These are phyloP conservation scores for Carollia perspicillata DNA, from an alignment of 2,113 vertebrate genomes.

Conservation along the genomic window DNA sequence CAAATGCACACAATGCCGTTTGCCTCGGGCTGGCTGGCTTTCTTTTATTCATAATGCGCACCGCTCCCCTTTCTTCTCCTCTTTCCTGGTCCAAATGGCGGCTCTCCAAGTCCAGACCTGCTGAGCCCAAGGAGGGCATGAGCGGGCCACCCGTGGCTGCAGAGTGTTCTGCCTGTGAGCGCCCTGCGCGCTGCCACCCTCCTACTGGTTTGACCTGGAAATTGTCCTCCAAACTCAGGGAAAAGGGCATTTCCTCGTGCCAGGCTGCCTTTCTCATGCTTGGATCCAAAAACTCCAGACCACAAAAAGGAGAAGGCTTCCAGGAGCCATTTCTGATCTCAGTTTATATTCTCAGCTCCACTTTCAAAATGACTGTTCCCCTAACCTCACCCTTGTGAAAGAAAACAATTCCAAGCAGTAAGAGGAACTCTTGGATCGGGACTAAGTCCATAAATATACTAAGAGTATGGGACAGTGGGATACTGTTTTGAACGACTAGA, in stretches of 20 bases:
- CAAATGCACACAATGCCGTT: neutral
- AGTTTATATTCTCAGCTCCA: neutral
- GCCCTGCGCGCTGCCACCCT: neutral
- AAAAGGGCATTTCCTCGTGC: neutral
- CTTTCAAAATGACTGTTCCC: neutral
- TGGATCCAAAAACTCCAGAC: neutral
- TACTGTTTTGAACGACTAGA: neutral
- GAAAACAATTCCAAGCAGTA: neutral
- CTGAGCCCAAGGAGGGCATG: neutral
- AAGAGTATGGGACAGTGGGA: accelerated
- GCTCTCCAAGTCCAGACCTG: neutral
- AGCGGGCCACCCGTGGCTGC: neutral
- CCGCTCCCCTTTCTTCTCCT: neutral
- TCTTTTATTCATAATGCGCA: neutral
- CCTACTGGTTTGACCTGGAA: neutral
- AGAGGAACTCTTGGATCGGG: neutral
- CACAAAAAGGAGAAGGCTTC: neutral
- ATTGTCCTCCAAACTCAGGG: neutral
- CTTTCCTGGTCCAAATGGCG: neutral
- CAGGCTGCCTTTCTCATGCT: neutral
- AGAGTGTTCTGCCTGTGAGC: accelerated
- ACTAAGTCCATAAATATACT: neutral
- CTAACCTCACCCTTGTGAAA: neutral
- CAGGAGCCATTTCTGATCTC: neutral
- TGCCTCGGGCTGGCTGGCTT: neutral